phyloP scores from a whole-genome alignment of 1,140 invertebrate species.

The Caenorhabditis latens region DNA sequence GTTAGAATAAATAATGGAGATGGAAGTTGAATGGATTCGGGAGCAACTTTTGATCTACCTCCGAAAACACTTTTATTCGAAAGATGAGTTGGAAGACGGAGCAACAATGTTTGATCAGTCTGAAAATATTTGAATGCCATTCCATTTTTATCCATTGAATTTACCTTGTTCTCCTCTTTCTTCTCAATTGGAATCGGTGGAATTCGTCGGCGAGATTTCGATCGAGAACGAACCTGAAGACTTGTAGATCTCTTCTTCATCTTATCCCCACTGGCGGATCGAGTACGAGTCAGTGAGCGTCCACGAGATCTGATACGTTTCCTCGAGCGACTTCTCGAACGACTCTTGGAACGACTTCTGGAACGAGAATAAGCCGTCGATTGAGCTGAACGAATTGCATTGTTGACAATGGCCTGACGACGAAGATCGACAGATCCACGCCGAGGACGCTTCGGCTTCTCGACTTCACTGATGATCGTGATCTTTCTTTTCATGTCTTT shows the following conservation, averaged over 20 bases:
- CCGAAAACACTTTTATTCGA: background rate
- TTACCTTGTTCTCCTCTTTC: too few species aligned
- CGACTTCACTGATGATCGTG: constrained; percentile 45
- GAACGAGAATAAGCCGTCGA: background rate
- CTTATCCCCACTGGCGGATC: background rate
- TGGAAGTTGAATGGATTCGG: constrained; percentile 18
- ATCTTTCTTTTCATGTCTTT: constrained; percentile 35
- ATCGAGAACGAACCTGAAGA: background rate
- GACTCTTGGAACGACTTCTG: background rate
- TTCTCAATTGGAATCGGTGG: too few species aligned
- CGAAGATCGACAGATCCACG: constrained; percentile 14
- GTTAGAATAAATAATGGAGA: constrained; percentile 29
- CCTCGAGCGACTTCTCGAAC: background rate
- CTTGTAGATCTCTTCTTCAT: background rate
- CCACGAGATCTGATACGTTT: background rate
- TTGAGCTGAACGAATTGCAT: background rate
- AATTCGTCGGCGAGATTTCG: too few species aligned
- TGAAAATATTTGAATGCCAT: background rate
- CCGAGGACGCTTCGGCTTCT: background rate
- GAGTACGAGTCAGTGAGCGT: background rate
- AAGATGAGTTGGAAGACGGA: constrained; percentile 29
- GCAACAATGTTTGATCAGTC: background rate
- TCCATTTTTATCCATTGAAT: too few species aligned
- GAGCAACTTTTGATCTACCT: background rate
- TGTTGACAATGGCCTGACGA: constrained; percentile 40